Evolutionary conservation across 1,140 invertebrate genomes (phyloP).

Genomic region (Anoplophora glabripennis): DNA sequence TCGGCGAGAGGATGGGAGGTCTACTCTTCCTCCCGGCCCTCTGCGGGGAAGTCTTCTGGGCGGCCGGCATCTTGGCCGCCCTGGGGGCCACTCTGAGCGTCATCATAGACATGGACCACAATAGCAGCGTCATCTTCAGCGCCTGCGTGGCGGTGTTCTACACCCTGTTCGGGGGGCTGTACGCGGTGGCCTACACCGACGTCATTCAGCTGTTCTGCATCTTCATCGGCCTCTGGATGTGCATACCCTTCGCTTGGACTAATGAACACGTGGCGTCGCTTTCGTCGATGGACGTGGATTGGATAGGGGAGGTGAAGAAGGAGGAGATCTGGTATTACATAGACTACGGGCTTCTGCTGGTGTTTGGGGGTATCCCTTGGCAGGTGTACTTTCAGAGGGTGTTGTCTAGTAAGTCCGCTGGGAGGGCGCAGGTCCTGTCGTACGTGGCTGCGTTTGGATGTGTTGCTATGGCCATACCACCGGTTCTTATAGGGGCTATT

Average conservation of each 20-base stretch:
- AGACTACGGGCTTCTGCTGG: constrained; percentile 86
- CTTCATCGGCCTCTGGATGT: constrained; percentile 97
- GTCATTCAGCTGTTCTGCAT: constrained; percentile 99
- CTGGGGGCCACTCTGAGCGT: constrained; percentile 90
- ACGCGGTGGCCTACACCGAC: constrained; percentile 98
- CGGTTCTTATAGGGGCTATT: constrained; percentile 93
- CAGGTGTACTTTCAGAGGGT: constrained; percentile 99
- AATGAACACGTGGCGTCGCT: constrained; percentile 80
- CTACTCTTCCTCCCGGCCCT: constrained; percentile 94
- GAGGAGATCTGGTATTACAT: constrained; percentile 79
- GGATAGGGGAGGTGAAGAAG: constrained; percentile 79
- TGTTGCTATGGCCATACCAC: constrained; percentile 94
- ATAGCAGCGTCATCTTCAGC: constrained; percentile 89
- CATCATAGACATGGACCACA: constrained; percentile 93
- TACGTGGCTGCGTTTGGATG: constrained; percentile 95
- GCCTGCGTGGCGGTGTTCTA: constrained; percentile 96
- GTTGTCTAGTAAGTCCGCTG: constrained; percentile 90
- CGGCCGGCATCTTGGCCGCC: constrained; percentile 45
- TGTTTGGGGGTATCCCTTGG: constrained; percentile 99
- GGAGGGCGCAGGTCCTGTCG: constrained; percentile 89
- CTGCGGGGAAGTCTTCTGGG: constrained; percentile 74
- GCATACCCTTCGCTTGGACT: constrained; percentile 92
- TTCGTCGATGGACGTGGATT: constrained; percentile 78
- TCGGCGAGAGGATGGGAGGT: constrained; percentile 95
- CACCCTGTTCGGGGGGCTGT: constrained; percentile 95